Evolutionary conservation across 2,888 invertebrate species (phyloP).

Genomic region (Cylloceria caligata): DNA sequence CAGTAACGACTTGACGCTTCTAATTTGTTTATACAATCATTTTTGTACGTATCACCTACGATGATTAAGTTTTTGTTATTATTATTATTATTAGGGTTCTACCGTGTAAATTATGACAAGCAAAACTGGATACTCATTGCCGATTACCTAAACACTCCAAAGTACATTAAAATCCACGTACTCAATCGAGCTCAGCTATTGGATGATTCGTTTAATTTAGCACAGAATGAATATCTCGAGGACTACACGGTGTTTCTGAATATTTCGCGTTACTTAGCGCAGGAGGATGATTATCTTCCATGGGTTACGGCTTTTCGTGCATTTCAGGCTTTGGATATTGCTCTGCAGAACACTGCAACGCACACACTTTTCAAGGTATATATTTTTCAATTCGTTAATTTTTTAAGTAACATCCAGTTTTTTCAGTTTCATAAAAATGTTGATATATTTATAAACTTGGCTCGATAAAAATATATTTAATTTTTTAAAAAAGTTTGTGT

Average conservation of each 20-base stretch:
- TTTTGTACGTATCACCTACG: too few relatives aligned
- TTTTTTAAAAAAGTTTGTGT: too few relatives aligned
- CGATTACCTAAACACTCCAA: slow-evolving; percentile 68
- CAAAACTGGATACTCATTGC: slow-evolving; percentile 81
- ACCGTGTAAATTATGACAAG: slow-evolving; percentile 83
- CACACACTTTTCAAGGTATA: slow-evolving; percentile 84
- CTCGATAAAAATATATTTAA: too few relatives aligned
- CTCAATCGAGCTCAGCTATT: slow-evolving; percentile 86
- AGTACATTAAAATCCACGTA: slow-evolving; percentile 78
- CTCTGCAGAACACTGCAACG: slow-evolving; percentile 85
- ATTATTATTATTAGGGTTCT: slow-evolving; percentile 76
- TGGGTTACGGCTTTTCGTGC: slow-evolving; percentile 88
- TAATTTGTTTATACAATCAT: too few relatives aligned
- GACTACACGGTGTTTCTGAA: slow-evolving; percentile 83
- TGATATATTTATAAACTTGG: too few relatives aligned
- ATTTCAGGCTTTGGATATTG: slow-evolving; percentile 81
- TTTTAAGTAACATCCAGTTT: too few relatives aligned
- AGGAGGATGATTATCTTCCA: slow-evolving; percentile 88
- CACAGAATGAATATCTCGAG: slow-evolving; percentile 85
- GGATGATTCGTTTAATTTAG: slow-evolving; percentile 84
- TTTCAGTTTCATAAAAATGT: too few relatives aligned
- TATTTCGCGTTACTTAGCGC: slow-evolving; percentile 86
- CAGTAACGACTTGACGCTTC: too few relatives aligned
- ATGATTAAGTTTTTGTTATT: too few relatives aligned
- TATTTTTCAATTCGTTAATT: background rate